Conservation (phyloP, 2,888 invertebrate species). For the Coelinius sp. region DNA sequence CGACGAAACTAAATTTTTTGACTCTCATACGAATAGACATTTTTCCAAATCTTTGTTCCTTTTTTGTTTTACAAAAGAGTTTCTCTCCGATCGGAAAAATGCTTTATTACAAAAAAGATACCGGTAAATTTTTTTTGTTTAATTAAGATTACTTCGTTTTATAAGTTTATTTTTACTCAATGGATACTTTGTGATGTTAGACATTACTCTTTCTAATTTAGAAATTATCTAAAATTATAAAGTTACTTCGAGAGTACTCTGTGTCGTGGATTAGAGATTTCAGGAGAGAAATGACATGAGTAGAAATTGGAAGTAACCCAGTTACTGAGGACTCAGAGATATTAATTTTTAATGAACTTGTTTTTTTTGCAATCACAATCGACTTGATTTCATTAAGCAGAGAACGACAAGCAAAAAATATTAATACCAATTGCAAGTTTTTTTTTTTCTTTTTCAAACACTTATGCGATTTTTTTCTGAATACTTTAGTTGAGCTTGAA, state of each 20-base stretch:
- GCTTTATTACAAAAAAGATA: background rate
- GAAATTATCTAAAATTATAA: background rate
- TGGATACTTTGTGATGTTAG: background rate
- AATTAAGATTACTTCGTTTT: background rate
- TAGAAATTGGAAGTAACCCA: background rate
- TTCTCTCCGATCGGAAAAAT: background rate
- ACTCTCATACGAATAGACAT: background rate
- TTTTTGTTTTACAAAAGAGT: constrained; percentile 28
- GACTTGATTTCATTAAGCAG: background rate
- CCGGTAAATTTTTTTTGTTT: constrained; percentile 10
- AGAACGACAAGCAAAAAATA: background rate
- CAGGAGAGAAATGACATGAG: background rate
- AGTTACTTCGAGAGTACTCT: background rate
- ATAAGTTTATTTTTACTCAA: constrained; percentile 1
- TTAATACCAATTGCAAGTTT: no score
- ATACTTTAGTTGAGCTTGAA: background rate
- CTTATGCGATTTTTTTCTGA: background rate
- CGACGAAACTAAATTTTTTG: no score
- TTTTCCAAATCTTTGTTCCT: background rate
- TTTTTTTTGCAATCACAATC: background rate
- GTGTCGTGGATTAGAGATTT: background rate
- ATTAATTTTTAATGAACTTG: background rate
- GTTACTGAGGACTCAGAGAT: background rate
- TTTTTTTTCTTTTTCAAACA: no score
- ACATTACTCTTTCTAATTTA: background rate